Evolutionary conservation across 2,113 vertebrate species (phyloP), one percentile per base, ranked within the genome.

Genomic region (Alces alces): DNA sequence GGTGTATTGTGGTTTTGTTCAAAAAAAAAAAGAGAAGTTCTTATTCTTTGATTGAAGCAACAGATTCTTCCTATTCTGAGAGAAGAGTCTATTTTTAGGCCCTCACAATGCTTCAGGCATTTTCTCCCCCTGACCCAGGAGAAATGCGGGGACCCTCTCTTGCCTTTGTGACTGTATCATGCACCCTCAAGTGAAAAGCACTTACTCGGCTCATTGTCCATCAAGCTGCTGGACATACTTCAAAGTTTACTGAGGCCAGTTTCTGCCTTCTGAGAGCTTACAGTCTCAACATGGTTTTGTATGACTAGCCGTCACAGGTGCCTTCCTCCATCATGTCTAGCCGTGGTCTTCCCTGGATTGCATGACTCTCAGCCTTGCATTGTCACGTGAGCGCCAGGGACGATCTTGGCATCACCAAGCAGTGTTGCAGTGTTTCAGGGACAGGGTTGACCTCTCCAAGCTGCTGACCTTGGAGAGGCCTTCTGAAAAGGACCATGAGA

Each of bases 31-130:
- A 64, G 4, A 70, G 45, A 64, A 76, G 3, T 16, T 23, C 73
- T 89, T 93, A 21, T 43, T 86, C 94, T 94, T 83, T 97, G 89
- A 96, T 80, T 93, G 96, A 95, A 96, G 88, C 23, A 86, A 91
- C 83, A 97, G 95, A 96, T 84, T 97, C 54, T 93, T 85, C 83
- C 13, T 58, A 27, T 55, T 60, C 15, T 25, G 39, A 96, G 78
- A 80, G 28, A 28, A 66, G 3, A 17, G n/a, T 91, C 82, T 98
- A 82, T 95, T 95, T 94, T 96, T 91, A 96, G 61, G n/a, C 3
- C 25, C 84, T 66, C 73, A 28, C 25, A 91, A 21, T 52, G 4
- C 45, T 85, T 64, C 30, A 43, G 82, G 21, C 92, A 80, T 84
- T 97, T 95, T 76, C 83, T 96, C 23, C 52, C 57, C 73, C 27